Base-by-base conservation (phyloP, 2,113 vertebrate species). In the Melanerpes formicivorus region DNA sequence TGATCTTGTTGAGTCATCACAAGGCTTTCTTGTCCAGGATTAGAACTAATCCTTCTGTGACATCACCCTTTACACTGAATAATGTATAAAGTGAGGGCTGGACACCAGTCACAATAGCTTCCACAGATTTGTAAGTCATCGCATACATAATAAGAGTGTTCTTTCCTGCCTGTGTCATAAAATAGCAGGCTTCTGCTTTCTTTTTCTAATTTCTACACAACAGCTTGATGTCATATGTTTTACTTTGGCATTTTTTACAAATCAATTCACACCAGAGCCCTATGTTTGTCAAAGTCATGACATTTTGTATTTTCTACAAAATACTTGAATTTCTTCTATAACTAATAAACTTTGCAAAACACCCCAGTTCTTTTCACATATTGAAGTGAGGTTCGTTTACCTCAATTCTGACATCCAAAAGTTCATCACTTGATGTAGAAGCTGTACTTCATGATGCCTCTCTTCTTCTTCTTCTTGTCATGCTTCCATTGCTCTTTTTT, bases 1-100 rank as follows among this genome's bases (percentile, higher is more conserved):
- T 34, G 71, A 90, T 76, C 52, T 89, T 93, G 93, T 90, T 95
- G 95, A 97, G 65, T 97, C 96, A 96, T 95, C 95, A 93, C 58
- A 93, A 90, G 91, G 84, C 87, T 93, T 96, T 95, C 70, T 95
- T 48, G 22, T 42, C 50, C 70, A 81, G 92, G 95, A 96, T 97
- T 96, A 97, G 54, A 82, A 18, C n/a, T 97, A 96, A 97, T 96
- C 95, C 87, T 90, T 88, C 54, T 82, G 81, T 97, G 94, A 97
- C 94, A 96, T 95, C 93, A 96, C 64, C 58, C 44, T 91, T 93
- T 93, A 80, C 75, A 87, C 74, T 59, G 79, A 87, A 56, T 91
- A 87, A 87, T 87, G 87, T 95, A 93, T 95, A 93, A 96, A 93
- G 80, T 90, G 86, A 90, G 71, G 48, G 55, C 50, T 78, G 84